A percentile compares a stretch with the other conserved stretches of the same genome.
Evolutionary conservation across 1,140 invertebrate species (phyloP).

Genomic region (Zaprionus kolodkinae): DNA sequence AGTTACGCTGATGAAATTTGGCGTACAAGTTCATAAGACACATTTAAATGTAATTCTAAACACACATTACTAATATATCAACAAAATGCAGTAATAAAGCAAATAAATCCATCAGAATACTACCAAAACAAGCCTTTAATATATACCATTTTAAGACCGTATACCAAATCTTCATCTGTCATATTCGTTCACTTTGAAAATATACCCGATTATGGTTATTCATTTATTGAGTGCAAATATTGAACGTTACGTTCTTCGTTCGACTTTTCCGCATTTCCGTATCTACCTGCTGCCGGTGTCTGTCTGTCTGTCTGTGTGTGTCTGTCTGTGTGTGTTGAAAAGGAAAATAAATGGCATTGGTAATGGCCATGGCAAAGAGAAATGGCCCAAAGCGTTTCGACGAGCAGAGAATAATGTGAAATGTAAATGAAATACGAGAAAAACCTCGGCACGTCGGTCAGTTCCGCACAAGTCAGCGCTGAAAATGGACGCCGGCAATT

Average conservation of each 20-base stretch:
- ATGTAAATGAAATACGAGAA: constrained; percentile 58
- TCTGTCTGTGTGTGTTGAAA: neutral
- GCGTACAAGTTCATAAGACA: neutral
- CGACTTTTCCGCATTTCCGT: constrained; percentile 19
- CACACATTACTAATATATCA: neutral
- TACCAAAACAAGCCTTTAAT: neutral
- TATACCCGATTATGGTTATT: neutral
- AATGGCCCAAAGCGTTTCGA: constrained; percentile 41
- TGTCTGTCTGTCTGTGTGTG: neutral
- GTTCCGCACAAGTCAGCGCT: constrained; percentile 68
- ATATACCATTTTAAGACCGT: neutral
- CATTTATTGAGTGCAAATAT: constrained; percentile 28
- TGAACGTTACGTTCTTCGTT: neutral
- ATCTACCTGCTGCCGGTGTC: neutral
- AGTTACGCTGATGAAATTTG: neutral
- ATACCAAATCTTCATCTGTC: neutral
- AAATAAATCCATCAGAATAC: neutral
- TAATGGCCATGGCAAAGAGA: constrained; percentile 64
- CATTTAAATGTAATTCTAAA: neutral
- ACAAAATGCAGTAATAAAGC: neutral
- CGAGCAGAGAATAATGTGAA: constrained; percentile 53
- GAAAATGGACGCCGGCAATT: constrained; percentile 72
- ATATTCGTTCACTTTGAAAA: neutral
- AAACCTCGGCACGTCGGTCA: constrained; percentile 54
- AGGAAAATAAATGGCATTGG: constrained; percentile 50